These are phyloP conservation scores for Xenus cinereus DNA, from an alignment of 2,113 vertebrate species.

Conservation along the genomic window DNA sequence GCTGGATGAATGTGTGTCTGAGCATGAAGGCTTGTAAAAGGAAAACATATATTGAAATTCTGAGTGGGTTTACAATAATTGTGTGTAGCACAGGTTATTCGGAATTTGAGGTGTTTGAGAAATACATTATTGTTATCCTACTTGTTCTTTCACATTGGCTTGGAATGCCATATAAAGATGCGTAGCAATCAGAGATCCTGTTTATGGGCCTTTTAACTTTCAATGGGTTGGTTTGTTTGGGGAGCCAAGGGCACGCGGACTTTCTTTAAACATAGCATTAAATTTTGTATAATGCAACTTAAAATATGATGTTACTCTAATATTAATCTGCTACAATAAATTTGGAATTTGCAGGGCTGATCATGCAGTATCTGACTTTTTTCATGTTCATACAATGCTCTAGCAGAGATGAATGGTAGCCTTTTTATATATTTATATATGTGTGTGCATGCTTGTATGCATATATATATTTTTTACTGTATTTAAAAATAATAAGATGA, in stretches of 20 bases:
- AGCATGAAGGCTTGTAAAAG: background rate
- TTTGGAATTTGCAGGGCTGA: background rate
- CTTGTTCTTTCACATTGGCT: background rate
- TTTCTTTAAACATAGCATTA: background rate
- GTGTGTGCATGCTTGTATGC: background rate
- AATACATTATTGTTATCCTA: background rate
- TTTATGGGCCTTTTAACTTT: background rate
- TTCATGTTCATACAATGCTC: background rate
- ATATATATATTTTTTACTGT: background rate
- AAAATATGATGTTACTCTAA: background rate
- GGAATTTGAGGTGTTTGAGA: background rate
- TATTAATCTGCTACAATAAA: background rate
- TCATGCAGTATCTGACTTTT: background rate
- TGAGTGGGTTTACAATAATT: background rate
- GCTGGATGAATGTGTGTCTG: background rate
- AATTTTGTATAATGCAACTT: background rate
- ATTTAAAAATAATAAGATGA: background rate
- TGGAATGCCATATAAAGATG: background rate
- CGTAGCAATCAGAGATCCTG: background rate
- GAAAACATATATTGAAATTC: background rate
- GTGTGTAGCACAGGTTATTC: background rate
- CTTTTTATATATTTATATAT: background rate
- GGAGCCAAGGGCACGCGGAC: background rate
- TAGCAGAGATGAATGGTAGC: background rate
- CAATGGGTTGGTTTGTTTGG: background rate